Evolutionary conservation across 1,140 invertebrate species (phyloP), one percentile per base, ranked within the genome.

Genomic region (Leptinotarsa texana): DNA sequence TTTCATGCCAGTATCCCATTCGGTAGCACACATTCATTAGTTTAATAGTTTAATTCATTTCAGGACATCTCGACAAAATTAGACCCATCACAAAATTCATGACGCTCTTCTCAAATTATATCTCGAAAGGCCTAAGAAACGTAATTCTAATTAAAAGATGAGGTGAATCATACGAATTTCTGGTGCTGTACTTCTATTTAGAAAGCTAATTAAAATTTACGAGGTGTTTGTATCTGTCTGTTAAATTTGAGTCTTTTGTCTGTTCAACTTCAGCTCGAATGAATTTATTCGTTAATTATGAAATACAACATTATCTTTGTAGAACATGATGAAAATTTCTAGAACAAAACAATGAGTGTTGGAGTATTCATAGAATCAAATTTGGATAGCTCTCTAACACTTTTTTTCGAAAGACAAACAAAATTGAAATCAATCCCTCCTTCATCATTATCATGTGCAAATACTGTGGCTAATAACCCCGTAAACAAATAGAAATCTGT

Each of bases 121-220:
- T 57, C 4, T 57, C n/a, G 51, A 57, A 57, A 17, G 51, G 51
- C 51, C 4, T 57, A 57, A 57, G 51, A n/a, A n/a, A 18, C 51
- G 51, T 57, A 57, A 57, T 57, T 57, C 51, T 57, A 15, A 57
- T 57, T 57, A 18, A 57, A 57, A 57, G 51, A 57, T 57, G 51
- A 57, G 51, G 51, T n/a, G 51, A 57, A 57, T n/a, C 17, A 57
- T 15, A 57, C 17, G 6, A n/a, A 57, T 57, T 57, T 57, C 17
- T 3, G 51, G 51, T n/a, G 51, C 51, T 18, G 51, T 18, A 15
- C 51, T 57, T 57, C 51, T 57, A 15, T 57, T 18, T 57, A 18
- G 51, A 42, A 42, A 42, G 51, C 51, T 18, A 57, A 57, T 57
- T 57, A 57, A 57, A 57, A 17, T 57, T 57, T 57, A 57, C 4